A percentile compares a stretch with the other conserved stretches of the same genome.
phyloP scores from a whole-genome alignment of 2,113 vertebrate species.

The Bubo bubo region DNA sequence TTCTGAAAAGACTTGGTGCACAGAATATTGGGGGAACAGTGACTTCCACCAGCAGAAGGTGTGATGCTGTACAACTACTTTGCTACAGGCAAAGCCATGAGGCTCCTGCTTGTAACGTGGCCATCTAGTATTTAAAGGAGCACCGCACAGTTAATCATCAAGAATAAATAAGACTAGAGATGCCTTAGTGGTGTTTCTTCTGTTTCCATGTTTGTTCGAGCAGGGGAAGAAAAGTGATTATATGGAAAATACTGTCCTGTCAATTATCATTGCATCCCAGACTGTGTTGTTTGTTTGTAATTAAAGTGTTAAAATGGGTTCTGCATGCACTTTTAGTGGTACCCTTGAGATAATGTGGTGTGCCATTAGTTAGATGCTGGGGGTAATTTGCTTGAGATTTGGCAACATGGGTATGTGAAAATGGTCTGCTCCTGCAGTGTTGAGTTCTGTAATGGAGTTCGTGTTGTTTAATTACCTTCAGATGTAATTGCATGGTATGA shows the following conservation, averaged over 20 bases:
- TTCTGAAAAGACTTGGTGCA: neutral
- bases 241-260: neutral
- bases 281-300: constrained; percentile 7
- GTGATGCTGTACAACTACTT: neutral
- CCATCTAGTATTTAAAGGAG: neutral
- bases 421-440: neutral
- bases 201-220: neutral
- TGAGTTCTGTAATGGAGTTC: constrained; percentile 26
- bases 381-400: constrained; percentile 41
- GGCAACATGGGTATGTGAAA: neutral
- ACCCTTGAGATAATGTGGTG: neutral
- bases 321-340: neutral
- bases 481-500: neutral
- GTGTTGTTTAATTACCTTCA: constrained; percentile 54
- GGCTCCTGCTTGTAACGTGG: neutral
- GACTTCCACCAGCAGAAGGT: neutral
- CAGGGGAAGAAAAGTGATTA: neutral
- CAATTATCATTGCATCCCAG: neutral
- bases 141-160: neutral
- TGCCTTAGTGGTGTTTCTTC: neutral
- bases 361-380: constrained; percentile 7
- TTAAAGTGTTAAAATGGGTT: constrained; percentile 28
- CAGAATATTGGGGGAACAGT: neutral
- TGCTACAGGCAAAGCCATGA: neutral
- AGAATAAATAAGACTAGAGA: neutral